Percentiles rank a stretch among this genome's conserved stretches.
Evolutionary conservation across 2,113 vertebrate genomes (phyloP).

Genomic region (Myrmecophaga tridactyla): DNA sequence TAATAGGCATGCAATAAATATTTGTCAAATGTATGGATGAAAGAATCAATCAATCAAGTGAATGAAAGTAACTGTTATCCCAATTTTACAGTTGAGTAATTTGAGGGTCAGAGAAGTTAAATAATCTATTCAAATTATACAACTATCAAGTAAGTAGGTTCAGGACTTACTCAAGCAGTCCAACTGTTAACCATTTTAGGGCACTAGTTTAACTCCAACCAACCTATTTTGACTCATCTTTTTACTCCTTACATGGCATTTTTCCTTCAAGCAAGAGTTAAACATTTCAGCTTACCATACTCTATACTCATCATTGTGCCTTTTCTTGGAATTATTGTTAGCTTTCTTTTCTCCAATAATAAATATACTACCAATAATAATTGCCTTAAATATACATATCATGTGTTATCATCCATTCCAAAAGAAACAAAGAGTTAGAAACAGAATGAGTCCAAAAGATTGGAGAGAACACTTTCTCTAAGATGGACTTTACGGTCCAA

Average conservation of each 20-base stretch:
- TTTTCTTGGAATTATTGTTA: background rate
- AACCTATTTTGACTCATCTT: background rate
- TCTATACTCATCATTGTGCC: background rate
- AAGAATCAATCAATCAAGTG: too few relatives aligned
- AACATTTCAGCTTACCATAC: background rate
- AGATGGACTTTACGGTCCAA: background rate
- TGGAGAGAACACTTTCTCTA: background rate
- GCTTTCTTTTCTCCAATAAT: background rate
- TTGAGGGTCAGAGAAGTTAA: background rate
- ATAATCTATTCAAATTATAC: background rate
- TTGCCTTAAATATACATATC: background rate
- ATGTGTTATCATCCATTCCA: background rate
- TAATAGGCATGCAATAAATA: too few relatives aligned
- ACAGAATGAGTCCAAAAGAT: background rate
- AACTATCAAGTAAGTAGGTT: background rate
- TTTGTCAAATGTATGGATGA: too few relatives aligned
- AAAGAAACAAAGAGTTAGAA: conserved; percentile 20
- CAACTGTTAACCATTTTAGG: background rate
- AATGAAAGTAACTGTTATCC: too few relatives aligned
- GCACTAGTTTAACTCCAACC: background rate
- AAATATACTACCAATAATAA: background rate
- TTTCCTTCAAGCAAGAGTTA: background rate
- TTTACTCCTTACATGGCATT: background rate
- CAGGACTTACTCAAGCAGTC: background rate
- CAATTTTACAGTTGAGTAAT: background rate